These are phyloP conservation scores for Tinamus guttatus DNA, from an alignment of 2,113 vertebrate species.

Conservation along the genomic window DNA sequence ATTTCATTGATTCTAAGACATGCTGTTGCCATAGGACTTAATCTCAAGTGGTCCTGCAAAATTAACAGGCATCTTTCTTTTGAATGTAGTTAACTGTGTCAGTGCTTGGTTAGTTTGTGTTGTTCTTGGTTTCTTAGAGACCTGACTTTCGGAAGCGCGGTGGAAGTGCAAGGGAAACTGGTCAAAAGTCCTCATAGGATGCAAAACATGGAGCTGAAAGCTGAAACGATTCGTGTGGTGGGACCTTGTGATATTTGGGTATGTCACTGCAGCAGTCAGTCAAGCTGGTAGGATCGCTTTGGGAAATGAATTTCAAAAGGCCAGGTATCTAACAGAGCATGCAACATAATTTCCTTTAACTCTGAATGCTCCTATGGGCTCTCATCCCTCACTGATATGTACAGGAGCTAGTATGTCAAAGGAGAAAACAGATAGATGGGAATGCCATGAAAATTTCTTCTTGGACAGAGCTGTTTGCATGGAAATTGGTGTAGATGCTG, in stretches of 20 bases:
- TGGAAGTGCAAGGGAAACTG: constrained; percentile 87
- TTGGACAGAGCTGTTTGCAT: not conserved
- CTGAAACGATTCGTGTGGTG: constrained; percentile 83
- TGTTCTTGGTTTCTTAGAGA: constrained; percentile 69
- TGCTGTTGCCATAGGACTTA: too few species aligned
- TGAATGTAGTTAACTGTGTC: not conserved
- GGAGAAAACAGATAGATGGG: not conserved
- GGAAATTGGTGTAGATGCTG: not conserved
- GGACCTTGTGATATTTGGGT: constrained; percentile 89
- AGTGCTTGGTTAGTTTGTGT: not conserved
- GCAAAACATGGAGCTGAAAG: constrained; percentile 89
- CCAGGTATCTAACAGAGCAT: not conserved
- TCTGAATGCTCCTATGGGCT: not conserved
- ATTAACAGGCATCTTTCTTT: not conserved
- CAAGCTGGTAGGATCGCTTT: not conserved
- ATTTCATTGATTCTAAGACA: not conserved
- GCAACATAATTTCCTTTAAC: not conserved
- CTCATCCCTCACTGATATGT: not conserved
- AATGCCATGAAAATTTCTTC: not conserved
- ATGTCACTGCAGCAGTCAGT: constrained; percentile 22
- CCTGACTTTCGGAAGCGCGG: constrained; percentile 89
- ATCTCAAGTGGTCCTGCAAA: not conserved
- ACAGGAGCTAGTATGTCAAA: not conserved
- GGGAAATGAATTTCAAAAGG: not conserved
- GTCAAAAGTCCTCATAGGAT: constrained; percentile 85